phyloP scores from a whole-genome alignment of 2,888 invertebrate species.

The Spisula subtruncata region DNA sequence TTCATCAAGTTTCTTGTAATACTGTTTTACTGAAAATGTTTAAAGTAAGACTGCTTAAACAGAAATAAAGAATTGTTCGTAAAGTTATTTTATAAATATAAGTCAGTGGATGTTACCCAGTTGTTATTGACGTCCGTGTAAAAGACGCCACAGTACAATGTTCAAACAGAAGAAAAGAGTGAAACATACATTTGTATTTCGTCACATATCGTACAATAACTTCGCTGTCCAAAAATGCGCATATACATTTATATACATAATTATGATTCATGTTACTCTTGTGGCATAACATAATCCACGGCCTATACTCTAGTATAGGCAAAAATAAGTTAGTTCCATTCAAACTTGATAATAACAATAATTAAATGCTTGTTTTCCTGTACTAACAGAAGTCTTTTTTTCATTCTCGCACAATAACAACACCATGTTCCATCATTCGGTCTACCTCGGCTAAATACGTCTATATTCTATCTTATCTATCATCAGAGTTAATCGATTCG shows the following conservation, averaged over 20 bases:
- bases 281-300: neutral
- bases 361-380: conserved; percentile 8
- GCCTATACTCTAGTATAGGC: neutral
- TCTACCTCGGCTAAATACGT: neutral
- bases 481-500: conserved; percentile 9
- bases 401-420: neutral
- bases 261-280: neutral
- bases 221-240: neutral
- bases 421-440: neutral
- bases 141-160: no score
- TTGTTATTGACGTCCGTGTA: no score
- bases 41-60: no score
- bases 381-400: neutral
- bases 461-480: neutral
- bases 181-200: neutral
- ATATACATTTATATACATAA: neutral
- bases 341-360: neutral
- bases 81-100: no score
- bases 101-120: no score
- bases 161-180: neutral
- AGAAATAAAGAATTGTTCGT: no score
- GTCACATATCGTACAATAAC: neutral
- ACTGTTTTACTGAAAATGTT: no score
- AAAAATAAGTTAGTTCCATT: neutral
- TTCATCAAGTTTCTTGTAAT: no score